Evolutionary conservation across 53 echinoderm and acorn worm genomes (phyloP).

Genomic region (Luidia sarsii): DNA sequence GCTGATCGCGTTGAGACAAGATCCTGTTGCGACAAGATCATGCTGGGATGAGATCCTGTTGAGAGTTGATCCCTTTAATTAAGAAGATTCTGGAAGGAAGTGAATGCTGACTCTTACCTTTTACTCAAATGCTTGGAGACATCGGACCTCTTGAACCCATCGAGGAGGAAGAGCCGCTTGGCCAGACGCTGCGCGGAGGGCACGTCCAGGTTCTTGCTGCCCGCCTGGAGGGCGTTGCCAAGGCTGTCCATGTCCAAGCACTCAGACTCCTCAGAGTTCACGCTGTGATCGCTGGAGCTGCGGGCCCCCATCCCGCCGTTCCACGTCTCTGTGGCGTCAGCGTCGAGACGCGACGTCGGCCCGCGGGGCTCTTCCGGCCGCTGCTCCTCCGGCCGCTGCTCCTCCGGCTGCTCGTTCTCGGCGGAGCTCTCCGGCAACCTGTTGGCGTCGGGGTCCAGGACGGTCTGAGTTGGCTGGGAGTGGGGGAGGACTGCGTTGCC

Average conservation of each 20-base stretch:
- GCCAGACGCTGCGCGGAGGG: slow-evolving; percentile 94
- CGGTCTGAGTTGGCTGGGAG: slow-evolving; percentile 61
- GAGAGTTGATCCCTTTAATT: no score
- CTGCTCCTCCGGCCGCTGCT: neutral
- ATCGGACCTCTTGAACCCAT: slow-evolving; percentile 94
- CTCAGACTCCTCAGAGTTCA: slow-evolving; percentile 69
- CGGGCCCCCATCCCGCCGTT: slow-evolving; percentile 39
- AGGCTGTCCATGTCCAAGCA: slow-evolving; percentile 76
- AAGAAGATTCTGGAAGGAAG: no score
- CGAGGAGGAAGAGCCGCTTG: slow-evolving; percentile 81
- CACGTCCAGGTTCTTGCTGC: slow-evolving; percentile 77
- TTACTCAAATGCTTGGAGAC: slow-evolving; percentile 93
- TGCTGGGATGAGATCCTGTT: no score
- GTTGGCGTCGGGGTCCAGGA: slow-evolving; percentile 32
- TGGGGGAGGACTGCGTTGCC: slow-evolving; percentile 30
- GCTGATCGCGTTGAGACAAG: no score
- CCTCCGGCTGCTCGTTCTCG: neutral
- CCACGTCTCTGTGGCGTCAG: slow-evolving; percentile 25
- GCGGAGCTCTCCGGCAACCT: slow-evolving; percentile 17
- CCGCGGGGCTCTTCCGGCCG: neutral
- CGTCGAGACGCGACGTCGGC: neutral
- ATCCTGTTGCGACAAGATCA: no score
- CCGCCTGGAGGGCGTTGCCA: slow-evolving; percentile 76
- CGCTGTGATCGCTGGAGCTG: slow-evolving; percentile 34
- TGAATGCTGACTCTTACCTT: no score